phyloP scores from a whole-genome alignment of 2,888 invertebrate species.

The Selenia dentaria region DNA sequence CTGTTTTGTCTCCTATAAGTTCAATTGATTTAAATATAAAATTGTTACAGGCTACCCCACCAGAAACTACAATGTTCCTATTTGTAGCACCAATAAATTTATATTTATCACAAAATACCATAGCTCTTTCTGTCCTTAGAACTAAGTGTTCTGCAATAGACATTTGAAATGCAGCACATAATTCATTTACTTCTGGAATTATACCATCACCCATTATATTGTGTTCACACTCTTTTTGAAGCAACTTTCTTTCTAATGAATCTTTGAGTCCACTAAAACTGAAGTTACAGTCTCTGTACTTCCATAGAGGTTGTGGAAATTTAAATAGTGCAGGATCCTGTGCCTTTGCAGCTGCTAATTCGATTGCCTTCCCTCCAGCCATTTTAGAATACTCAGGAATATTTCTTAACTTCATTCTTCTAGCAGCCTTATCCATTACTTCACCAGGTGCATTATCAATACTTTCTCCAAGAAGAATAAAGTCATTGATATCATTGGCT shows the following conservation, averaged over 20 bases:
- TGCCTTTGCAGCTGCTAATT: conserved; percentile 89
- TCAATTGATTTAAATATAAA: conserved; percentile 89
- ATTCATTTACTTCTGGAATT: conserved; percentile 90
- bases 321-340: conserved; percentile 86
- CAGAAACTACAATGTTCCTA: conserved; percentile 92
- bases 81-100: conserved; percentile 81
- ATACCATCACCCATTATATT: conserved; percentile 86
- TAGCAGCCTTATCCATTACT: conserved; percentile 95
- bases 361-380: conserved; percentile 94
- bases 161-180: conserved; percentile 94
- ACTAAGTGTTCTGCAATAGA: conserved; percentile 91
- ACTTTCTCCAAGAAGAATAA: conserved; percentile 91
- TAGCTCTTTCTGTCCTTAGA: conserved; percentile 92
- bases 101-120: conserved; percentile 87
- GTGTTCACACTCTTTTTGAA: conserved; percentile 84
- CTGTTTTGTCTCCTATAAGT: conserved; percentile 86
- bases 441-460: conserved; percentile 97
- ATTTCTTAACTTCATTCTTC: conserved; percentile 92
- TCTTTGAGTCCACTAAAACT: conserved; percentile 94
- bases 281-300: conserved; percentile 92
- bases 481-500: conserved; percentile 89
- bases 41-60: conserved; percentile 98
- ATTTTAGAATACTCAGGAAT: conserved; percentile 89
- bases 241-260: conserved; percentile 80
- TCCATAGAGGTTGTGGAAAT: conserved; percentile 87